Conservation (phyloP, 2,888 invertebrate species). For the Aphidius colemani region DNA sequence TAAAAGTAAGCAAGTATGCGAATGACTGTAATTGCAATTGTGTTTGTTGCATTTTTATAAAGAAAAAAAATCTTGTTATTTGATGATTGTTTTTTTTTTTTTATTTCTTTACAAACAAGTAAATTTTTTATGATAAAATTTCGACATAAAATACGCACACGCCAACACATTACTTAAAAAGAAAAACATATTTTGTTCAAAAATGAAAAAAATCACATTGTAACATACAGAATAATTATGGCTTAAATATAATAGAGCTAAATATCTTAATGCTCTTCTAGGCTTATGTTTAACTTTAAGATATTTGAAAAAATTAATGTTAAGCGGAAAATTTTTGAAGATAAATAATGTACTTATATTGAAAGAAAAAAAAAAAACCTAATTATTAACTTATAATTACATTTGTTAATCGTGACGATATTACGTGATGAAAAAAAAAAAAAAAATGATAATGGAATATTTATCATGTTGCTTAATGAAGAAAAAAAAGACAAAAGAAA, state of each 20-base stretch:
- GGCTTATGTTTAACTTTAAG: neutral
- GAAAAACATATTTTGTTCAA: slow-evolving; percentile 1
- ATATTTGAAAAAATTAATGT: slow-evolving; percentile 13
- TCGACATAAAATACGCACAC: slow-evolving; percentile 13
- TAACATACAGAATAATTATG: neutral
- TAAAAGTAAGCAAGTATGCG: slow-evolving; percentile 27
- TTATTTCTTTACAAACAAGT: slow-evolving; percentile 2
- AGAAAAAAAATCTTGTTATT: slow-evolving; percentile 5
- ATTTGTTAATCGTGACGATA: slow-evolving; percentile 37
- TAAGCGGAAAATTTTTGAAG: slow-evolving; percentile 4
- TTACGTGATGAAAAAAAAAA: slow-evolving; percentile 18
- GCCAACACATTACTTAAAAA: slow-evolving; percentile 1
- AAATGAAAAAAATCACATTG: neutral
- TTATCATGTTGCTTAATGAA: slow-evolving; percentile 32
- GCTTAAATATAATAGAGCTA: too few relatives aligned
- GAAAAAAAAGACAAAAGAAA: slow-evolving; percentile 34
- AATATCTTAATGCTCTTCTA: too few relatives aligned
- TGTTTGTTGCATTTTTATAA: slow-evolving; percentile 38
- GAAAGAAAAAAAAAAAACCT: neutral
- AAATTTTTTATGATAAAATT: neutral
- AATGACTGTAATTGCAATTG: slow-evolving; percentile 38
- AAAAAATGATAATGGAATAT: slow-evolving; percentile 22
- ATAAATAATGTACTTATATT: slow-evolving; percentile 14
- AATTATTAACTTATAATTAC: slow-evolving; percentile 28
- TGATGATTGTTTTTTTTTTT: neutral